phyloP scores from a whole-genome alignment of 1,140 invertebrate genomes.

The Eriocheir sinensis region DNA sequence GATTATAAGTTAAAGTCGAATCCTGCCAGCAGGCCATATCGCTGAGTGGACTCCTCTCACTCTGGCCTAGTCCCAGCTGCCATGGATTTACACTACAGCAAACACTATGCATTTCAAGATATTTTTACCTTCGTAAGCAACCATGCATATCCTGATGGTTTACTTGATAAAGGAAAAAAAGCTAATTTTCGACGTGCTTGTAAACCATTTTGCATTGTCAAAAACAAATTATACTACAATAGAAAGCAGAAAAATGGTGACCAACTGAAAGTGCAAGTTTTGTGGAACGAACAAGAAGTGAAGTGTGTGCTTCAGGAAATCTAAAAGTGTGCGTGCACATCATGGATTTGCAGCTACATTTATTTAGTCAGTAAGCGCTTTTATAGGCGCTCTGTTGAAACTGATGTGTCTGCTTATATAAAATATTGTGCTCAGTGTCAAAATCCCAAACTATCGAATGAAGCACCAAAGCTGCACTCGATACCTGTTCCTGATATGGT shows the following conservation, averaged over 20 bases:
- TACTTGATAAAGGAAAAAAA: too few relatives aligned
- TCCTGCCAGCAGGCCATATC: too few relatives aligned
- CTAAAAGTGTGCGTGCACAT: slow-evolving; percentile 31
- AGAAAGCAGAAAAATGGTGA: slow-evolving; percentile 53
- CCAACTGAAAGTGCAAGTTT: slow-evolving; percentile 54
- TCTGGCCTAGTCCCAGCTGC: too few relatives aligned
- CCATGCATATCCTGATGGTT: too few relatives aligned
- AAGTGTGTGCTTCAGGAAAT: slow-evolving; percentile 46
- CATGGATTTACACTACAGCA: not conserved
- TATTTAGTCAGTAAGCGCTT: not conserved
- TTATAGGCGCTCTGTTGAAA: slow-evolving; percentile 49
- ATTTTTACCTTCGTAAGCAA: too few relatives aligned
- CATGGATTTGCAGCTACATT: slow-evolving; percentile 42
- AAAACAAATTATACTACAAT: slow-evolving; percentile 50
- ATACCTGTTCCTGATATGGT: slow-evolving; percentile 60
- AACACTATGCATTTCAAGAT: not conserved
- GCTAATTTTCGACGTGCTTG: slow-evolving; percentile 30
- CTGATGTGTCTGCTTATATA: slow-evolving; percentile 59
- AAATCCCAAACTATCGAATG: slow-evolving; percentile 17
- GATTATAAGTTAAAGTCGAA: too few relatives aligned
- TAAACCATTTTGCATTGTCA: slow-evolving; percentile 51
- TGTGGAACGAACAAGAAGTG: slow-evolving; percentile 57
- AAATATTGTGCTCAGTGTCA: slow-evolving; percentile 40
- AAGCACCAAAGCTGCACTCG: slow-evolving; percentile 57
- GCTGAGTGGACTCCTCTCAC: too few relatives aligned